A percentile compares a stretch with the other conserved stretches of the same genome.
Conservation (phyloP, 1,140 invertebrate species). For the Meloidogyne exigua region DNA sequence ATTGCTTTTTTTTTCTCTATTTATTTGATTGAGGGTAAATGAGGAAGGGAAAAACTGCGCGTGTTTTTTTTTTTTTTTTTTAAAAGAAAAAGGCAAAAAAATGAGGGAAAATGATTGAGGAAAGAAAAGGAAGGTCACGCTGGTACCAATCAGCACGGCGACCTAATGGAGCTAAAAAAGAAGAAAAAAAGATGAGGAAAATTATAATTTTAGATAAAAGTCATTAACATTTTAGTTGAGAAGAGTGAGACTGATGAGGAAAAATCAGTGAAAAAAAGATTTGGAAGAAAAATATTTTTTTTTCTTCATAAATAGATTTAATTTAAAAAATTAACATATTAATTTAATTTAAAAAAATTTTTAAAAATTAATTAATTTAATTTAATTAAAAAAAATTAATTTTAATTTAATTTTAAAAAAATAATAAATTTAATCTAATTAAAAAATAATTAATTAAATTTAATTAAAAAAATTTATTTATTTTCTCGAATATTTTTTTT, state of each 20-base stretch:
- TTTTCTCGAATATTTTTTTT: too few species aligned
- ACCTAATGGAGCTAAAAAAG: background rate
- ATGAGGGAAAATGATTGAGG: background rate
- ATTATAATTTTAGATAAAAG: background rate
- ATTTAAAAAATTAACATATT: too few species aligned
- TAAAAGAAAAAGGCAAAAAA: background rate
- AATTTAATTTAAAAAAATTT: too few species aligned
- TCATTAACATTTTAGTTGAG: background rate
- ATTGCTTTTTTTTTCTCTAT: background rate
- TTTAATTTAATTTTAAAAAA: too few species aligned
- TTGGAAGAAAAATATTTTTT: too few species aligned
- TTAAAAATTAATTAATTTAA: too few species aligned
- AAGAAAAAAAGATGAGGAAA: background rate
- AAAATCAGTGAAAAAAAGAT: too few species aligned
- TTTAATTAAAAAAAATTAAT: too few species aligned
- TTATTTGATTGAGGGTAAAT: background rate
- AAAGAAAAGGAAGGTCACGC: background rate
- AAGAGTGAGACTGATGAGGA: background rate
- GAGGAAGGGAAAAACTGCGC: background rate
- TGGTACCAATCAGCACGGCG: slow-evolving; percentile 3
- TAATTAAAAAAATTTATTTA: too few species aligned
- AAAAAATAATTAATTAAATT: too few species aligned
- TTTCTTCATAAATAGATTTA: too few species aligned
- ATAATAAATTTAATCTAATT: too few species aligned
- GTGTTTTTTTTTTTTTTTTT: background rate